Base-by-base conservation (phyloP, 2,888 invertebrate genomes). In the Nomada lathburiana region DNA sequence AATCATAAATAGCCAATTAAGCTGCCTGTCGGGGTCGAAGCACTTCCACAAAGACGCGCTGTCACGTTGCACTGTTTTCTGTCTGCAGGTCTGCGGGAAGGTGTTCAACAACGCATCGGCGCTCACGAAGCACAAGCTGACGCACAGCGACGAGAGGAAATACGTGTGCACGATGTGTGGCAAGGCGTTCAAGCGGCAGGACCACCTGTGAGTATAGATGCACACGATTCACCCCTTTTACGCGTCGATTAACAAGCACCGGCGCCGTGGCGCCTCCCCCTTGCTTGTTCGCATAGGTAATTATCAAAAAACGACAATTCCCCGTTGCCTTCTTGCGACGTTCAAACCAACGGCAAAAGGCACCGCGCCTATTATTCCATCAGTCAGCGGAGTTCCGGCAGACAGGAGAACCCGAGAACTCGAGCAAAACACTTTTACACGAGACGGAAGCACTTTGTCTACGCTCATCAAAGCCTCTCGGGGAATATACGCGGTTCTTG, bases 131-230 rank as follows among this genome's bases (percentile, higher is more conserved):
- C 98, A 98, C 95, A 98, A 98, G 95, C 95, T 99, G 94, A 99
- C 99, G 88, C 99, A 99, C 95, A 98, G 98, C 95, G 99, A 99
- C 94, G 99, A 99, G 94, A 95, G 99, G 91, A 98, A 98, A 94
- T 99, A 98, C 94, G 97, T 98, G 88, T 99, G 99, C 95, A 96
- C 96, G 92, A 97, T 98, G 94, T 99, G 99, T 95, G 97, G 98
- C 86, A 99, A 99, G 95, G 99, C 99, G 89, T 99, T 99, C 96
- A 99, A 99, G 95, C 96, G 99, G 94, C 99, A 99, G 95, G 99
- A 99, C 95, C 99, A 99, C 95, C 96, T 99, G 98, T 98, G 95
- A 98, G 98, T 97, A 94, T 75, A 77, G 79, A 80, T 69, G 69
- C 42, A 67, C 71, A 29, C 64, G 71, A 71, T 76, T 72, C 72